A percentile compares a stretch with the other conserved stretches of the same genome.
These are phyloP conservation scores for Trichomycterus rosablanca DNA, from an alignment of 2,113 vertebrate genomes.

Conservation along the genomic window DNA sequence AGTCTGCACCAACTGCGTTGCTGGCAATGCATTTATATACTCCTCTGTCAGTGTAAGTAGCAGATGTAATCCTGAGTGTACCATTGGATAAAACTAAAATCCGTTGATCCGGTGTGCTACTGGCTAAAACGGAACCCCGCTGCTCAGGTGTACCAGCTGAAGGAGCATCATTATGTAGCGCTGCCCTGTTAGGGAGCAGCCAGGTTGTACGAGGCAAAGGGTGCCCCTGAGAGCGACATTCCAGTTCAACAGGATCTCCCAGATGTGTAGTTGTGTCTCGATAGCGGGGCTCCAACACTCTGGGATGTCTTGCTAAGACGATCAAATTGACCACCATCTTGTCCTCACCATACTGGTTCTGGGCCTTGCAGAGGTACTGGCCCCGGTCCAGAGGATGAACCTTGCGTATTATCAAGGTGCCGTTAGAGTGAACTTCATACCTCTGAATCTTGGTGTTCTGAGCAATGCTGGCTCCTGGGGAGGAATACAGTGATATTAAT, in stretches of 20 bases:
- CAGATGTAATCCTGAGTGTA: conserved; percentile 71
- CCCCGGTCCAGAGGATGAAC: conserved; percentile 74
- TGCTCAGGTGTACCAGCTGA: conserved; percentile 48
- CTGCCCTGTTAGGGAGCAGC: conserved; percentile 75
- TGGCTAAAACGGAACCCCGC: conserved; percentile 63
- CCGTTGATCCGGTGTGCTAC: conserved; percentile 47
- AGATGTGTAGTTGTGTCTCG: conserved; percentile 72
- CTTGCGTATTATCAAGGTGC: conserved; percentile 75
- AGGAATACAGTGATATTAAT: neutral
- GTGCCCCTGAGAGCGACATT: conserved; percentile 74
- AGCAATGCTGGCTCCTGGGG: conserved; percentile 73
- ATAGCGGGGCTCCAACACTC: conserved; percentile 67
- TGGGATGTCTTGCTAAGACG: conserved; percentile 70
- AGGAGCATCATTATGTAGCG: conserved; percentile 51
- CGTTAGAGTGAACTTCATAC: conserved; percentile 79
- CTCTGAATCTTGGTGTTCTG: conserved; percentile 69
- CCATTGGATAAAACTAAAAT: conserved; percentile 69
- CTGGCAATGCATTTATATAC: conserved; percentile 81
- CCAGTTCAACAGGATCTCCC: conserved; percentile 70
- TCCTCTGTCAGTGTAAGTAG: conserved; percentile 70
- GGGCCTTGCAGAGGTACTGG: conserved; percentile 78
- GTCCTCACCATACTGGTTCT: conserved; percentile 76
- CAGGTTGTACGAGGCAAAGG: conserved; percentile 78
- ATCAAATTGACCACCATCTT: conserved; percentile 61
- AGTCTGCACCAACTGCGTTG: conserved; percentile 77